These are phyloP conservation scores for Brachionus koreanus DNA, from an alignment of 1,140 invertebrate genomes.

Conservation along the genomic window DNA sequence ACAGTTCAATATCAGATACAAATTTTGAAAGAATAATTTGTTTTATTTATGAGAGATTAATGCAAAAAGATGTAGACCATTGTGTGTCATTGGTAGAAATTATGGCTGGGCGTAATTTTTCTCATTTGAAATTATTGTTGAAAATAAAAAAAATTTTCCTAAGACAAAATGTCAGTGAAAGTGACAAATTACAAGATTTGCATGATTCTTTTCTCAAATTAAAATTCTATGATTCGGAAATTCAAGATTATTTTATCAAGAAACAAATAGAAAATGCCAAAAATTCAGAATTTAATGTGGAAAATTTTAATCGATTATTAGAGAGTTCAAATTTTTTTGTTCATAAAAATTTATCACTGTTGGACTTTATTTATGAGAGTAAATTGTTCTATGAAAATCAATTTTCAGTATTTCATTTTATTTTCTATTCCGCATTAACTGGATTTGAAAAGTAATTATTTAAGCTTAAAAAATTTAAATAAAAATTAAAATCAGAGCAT, in stretches of 20 bases:
- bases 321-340: background rate
- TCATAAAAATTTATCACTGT: background rate
- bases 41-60: background rate
- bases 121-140: background rate
- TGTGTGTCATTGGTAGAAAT: background rate
- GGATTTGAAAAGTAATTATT: background rate
- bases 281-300: background rate
- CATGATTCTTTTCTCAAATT: background rate
- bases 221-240: conserved; percentile 17
- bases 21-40: background rate
- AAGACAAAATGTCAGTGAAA: background rate
- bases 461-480: background rate
- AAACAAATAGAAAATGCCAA: background rate
- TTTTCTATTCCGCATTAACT: background rate
- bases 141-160: background rate
- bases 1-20: background rate
- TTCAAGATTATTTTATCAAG: background rate
- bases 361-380: background rate
- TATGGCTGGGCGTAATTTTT: background rate
- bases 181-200: background rate
- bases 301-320: background rate
- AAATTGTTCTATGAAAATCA: background rate
- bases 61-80: background rate
- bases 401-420: background rate
- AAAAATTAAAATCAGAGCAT: background rate